phyloP scores from a whole-genome alignment of 2,113 vertebrate genomes.

The Xiphophorus maculatus region DNA sequence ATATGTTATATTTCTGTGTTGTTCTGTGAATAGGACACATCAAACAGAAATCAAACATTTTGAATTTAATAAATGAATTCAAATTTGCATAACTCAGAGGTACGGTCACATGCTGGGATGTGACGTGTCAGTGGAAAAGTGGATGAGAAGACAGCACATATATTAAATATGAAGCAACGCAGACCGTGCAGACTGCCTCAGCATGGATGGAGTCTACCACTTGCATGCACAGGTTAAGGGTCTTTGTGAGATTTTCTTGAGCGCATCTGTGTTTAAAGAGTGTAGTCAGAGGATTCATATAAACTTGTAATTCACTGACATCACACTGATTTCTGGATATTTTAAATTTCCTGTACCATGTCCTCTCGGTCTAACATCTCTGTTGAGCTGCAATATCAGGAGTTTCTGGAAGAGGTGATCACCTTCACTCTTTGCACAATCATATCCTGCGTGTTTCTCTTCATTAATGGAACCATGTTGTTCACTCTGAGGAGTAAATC shows the following conservation, averaged over 20 bases:
- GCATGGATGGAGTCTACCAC: not conserved
- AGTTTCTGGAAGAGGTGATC: not conserved
- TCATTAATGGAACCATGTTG: constrained; percentile 42
- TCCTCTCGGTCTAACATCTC: constrained; percentile 3
- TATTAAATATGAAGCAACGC: not conserved
- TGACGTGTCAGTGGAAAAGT: not conserved
- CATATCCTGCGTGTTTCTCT: constrained; percentile 38
- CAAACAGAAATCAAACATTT: too few relatives aligned
- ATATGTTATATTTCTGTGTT: too few relatives aligned
- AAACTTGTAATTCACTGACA: too few relatives aligned
- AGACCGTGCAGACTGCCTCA: not conserved
- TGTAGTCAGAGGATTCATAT: too few relatives aligned
- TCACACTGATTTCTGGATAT: too few relatives aligned
- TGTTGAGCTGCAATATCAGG: not conserved
- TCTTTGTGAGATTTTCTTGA: too few relatives aligned
- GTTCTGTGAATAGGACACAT: too few relatives aligned
- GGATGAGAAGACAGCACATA: not conserved
- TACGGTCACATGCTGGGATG: not conserved
- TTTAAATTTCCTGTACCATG: not conserved
- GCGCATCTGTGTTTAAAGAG: too few relatives aligned
- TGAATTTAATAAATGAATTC: too few relatives aligned
- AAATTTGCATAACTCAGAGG: too few relatives aligned
- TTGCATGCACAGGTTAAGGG: too few relatives aligned
- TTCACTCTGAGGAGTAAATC: constrained; percentile 39
- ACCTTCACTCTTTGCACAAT: not conserved